These are phyloP conservation scores for Bubo bubo DNA, from an alignment of 2,113 vertebrate species.

Conservation along the genomic window DNA sequence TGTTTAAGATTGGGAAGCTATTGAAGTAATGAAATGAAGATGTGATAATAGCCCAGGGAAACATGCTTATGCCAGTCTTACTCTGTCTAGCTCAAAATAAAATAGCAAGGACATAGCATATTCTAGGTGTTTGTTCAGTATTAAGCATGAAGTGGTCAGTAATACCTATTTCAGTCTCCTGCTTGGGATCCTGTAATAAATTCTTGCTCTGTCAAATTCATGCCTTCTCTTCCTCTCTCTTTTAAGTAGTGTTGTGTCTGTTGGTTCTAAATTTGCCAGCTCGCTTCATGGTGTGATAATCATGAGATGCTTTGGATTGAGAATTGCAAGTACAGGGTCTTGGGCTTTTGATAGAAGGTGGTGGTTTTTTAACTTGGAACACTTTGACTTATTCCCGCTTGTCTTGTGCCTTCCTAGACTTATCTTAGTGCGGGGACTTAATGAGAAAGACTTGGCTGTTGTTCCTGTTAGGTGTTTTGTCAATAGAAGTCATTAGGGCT, in stretches of 20 bases:
- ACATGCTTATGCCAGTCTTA: neutral
- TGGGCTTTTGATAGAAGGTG: neutral
- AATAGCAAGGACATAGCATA: neutral
- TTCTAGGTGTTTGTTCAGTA: neutral
- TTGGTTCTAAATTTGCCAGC: neutral
- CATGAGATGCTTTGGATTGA: neutral
- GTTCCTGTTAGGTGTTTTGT: neutral
- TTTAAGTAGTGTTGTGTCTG: neutral
- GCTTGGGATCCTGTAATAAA: neutral
- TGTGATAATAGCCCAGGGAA: neutral
- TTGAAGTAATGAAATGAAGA: neutral
- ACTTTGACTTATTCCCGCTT: neutral
- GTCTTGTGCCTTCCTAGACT: neutral
- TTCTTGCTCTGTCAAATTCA: neutral
- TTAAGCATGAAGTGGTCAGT: neutral
- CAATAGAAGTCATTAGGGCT: neutral
- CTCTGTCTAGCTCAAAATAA: neutral
- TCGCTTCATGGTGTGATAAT: neutral
- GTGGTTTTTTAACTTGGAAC: neutral
- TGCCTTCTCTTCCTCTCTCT: neutral
- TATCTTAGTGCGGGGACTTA: neutral
- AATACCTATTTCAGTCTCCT: neutral
- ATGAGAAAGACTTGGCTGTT: neutral
- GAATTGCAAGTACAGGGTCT: neutral
- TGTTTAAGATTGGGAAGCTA: neutral